Evolutionary conservation across 2,797 vertebrate species (phyloP).

Genomic region (Coilia nasus): DNA sequence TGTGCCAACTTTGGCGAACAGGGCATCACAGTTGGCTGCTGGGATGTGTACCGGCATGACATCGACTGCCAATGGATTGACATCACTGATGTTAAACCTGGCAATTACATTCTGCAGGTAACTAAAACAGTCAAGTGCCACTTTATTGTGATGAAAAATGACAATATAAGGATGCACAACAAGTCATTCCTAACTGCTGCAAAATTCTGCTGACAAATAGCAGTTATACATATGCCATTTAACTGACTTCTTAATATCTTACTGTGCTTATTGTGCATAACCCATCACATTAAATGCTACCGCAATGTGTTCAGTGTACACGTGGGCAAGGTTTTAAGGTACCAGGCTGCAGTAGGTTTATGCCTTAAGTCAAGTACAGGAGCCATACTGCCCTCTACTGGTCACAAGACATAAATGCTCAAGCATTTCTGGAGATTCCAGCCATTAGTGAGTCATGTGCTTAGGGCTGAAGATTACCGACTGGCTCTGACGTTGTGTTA

Average conservation of each 20-base stretch:
- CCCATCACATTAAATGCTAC: not conserved
- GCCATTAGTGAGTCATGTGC: constrained; percentile 5
- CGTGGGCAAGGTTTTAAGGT: not conserved
- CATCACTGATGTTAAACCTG: constrained; percentile 91
- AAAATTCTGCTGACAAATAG: no score
- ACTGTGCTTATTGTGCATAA: not conserved
- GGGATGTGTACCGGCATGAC: constrained; percentile 95
- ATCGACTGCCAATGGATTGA: constrained; percentile 99
- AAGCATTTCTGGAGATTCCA: not conserved
- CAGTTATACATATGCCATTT: no score
- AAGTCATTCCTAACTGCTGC: not conserved
- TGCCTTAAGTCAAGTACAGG: not conserved
- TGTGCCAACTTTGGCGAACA: constrained; percentile 99
- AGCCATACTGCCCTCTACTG: not conserved
- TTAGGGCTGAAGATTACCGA: not conserved
- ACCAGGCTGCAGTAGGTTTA: not conserved
- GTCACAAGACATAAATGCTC: not conserved
- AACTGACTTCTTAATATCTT: not conserved
- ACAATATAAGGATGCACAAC: not conserved
- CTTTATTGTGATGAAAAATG: not conserved
- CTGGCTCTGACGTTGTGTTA: not conserved
- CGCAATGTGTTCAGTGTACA: not conserved
- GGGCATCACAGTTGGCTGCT: constrained; percentile 96
- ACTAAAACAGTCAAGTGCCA: not conserved
- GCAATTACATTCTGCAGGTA: constrained; percentile 97